Conservation (phyloP, 2,797 vertebrate species). For the Zalophus californianus region DNA sequence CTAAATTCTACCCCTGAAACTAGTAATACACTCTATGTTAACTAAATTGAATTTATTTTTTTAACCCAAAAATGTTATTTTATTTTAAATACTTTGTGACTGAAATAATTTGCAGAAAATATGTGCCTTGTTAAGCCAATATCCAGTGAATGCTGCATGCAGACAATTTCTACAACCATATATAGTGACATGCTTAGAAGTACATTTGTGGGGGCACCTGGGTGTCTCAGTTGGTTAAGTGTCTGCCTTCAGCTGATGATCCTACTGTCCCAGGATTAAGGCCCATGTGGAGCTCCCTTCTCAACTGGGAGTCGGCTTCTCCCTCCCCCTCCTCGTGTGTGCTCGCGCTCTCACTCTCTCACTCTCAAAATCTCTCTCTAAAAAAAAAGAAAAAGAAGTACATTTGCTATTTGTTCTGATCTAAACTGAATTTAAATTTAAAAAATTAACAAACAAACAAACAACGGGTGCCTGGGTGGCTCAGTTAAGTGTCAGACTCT, state of each 20-base stretch:
- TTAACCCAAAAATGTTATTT: slow-evolving; percentile 69
- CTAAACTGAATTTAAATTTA: background rate
- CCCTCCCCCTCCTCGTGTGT: no score
- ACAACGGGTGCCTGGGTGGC: background rate
- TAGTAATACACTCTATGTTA: background rate
- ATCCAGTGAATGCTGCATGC: slow-evolving; percentile 56
- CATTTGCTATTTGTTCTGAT: no score
- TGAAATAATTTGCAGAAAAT: slow-evolving; percentile 76
- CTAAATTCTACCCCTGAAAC: background rate
- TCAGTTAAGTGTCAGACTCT: background rate
- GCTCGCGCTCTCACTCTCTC: no score
- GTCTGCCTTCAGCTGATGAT: background rate
- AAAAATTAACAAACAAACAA: background rate
- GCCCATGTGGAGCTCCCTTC: no score
- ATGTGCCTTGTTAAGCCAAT: slow-evolving; percentile 58
- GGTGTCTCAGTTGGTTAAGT: background rate
- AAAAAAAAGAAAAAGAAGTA: no score
- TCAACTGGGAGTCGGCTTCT: no score
- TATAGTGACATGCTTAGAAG: background rate
- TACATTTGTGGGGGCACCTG: background rate
- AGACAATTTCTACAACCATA: background rate
- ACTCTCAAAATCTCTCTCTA: no score
- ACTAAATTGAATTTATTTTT: background rate
- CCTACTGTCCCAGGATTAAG: no score
- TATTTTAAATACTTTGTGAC: slow-evolving; percentile 74